These are phyloP conservation scores for Colletes latitarsis DNA, from an alignment of 1,140 invertebrate genomes.

Conservation along the genomic window DNA sequence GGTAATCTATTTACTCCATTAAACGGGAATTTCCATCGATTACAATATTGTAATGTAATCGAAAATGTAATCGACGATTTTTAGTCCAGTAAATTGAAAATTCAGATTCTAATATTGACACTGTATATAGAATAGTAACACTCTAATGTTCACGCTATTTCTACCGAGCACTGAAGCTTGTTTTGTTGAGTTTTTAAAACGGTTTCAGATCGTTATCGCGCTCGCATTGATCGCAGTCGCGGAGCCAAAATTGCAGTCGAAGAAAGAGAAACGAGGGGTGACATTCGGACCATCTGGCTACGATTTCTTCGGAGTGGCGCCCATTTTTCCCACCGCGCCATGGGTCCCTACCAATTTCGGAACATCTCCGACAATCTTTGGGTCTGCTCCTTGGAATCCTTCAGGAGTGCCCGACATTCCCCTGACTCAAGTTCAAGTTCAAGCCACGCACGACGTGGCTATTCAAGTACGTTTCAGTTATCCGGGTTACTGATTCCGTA, in stretches of 20 bases:
- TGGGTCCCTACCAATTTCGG: conserved; percentile 66
- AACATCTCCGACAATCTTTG: too few relatives aligned
- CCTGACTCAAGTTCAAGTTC: conserved; percentile 74
- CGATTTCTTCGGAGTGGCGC: conserved; percentile 69
- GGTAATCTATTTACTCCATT: conserved; percentile 57
- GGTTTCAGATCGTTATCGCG: conserved; percentile 59
- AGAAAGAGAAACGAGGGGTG: conserved; percentile 75
- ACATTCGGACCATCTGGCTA: conserved; percentile 69
- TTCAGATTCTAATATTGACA: too few relatives aligned
- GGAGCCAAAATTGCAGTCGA: conserved; percentile 49
- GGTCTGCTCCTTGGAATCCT: conserved; percentile 65
- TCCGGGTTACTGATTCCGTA: background rate
- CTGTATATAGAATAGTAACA: too few relatives aligned
- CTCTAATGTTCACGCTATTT: too few relatives aligned
- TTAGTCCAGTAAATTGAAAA: too few relatives aligned
- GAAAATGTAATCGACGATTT: too few relatives aligned
- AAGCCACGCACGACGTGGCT: conserved; percentile 76
- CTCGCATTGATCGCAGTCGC: conserved; percentile 55
- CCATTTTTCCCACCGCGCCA: conserved; percentile 56
- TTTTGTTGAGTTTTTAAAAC: background rate
- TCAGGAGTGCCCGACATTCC: conserved; percentile 68
- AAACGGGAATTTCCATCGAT: background rate
- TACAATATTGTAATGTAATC: too few relatives aligned
- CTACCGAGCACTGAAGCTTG: too few relatives aligned
- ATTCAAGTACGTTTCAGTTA: conserved; percentile 69